Conservation (phyloP, 2,888 invertebrate species). For the Dioctria rufipes region DNA sequence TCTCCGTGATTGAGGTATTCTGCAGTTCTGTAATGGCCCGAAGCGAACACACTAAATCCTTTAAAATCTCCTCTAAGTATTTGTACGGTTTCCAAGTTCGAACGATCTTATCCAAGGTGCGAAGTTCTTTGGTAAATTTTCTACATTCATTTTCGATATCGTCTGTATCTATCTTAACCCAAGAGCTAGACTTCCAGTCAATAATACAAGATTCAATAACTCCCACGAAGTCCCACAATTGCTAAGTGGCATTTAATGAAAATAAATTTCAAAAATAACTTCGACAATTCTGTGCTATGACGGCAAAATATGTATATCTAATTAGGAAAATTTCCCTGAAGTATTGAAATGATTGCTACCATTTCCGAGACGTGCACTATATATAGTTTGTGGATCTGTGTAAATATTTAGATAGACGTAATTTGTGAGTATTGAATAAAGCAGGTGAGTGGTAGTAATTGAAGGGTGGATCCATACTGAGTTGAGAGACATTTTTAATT, state of each 20-base stretch:
- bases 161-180: constrained; percentile 95
- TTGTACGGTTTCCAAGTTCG: constrained; percentile 84
- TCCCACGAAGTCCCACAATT: constrained; percentile 91
- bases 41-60: constrained; percentile 93
- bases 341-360: neutral
- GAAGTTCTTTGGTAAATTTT: constrained; percentile 88
- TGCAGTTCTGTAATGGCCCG: constrained; percentile 94
- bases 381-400: neutral
- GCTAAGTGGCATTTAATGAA: constrained; percentile 68
- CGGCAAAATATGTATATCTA: constrained; percentile 4
- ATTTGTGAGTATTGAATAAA: neutral
- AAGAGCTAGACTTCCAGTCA: constrained; percentile 94
- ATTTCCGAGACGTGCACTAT: neutral
- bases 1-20: constrained; percentile 92
- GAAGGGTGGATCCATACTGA: too few relatives aligned
- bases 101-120: constrained; percentile 85
- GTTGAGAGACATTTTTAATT: too few relatives aligned
- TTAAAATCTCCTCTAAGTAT: constrained; percentile 84
- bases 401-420: neutral
- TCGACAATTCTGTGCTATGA: neutral
- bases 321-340: neutral
- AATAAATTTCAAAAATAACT: neutral
- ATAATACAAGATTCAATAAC: constrained; percentile 87
- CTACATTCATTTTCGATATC: constrained; percentile 96
- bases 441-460: too few relatives aligned